Conservation (phyloP, 2,113 vertebrate species). For the Butorides virescens region DNA sequence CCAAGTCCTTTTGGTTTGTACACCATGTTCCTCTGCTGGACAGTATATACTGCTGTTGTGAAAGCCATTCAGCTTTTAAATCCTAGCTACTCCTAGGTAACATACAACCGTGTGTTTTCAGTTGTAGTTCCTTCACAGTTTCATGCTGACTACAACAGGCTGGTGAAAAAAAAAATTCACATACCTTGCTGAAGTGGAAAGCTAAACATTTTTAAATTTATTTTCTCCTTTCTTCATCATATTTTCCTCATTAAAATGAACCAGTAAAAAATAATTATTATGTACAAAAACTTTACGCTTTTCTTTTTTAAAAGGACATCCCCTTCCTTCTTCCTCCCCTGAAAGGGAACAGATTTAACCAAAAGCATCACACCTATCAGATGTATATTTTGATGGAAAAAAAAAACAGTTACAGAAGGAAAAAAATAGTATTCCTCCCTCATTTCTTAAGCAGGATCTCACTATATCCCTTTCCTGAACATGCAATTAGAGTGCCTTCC, state of each 20-base stretch:
- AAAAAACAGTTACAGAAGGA: background rate
- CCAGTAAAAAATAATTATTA: background rate
- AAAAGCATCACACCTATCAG: background rate
- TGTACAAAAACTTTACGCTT: background rate
- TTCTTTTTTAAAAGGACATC: background rate
- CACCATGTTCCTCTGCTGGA: background rate
- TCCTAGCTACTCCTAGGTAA: background rate
- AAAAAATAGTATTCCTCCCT: fast-evolving
- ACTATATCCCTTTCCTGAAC: background rate
- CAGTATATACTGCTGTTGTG: background rate
- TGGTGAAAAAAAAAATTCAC: background rate
- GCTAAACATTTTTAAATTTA: background rate
- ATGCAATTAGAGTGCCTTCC: background rate
- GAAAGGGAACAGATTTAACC: background rate
- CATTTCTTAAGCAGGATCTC: background rate
- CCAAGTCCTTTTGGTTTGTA: background rate
- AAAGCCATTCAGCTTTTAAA: background rate
- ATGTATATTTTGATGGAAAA: background rate
- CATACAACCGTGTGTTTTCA: fast-evolving
- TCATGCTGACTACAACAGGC: background rate
- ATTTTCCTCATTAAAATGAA: background rate
- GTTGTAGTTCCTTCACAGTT: background rate
- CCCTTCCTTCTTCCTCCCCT: background rate
- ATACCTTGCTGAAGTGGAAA: background rate
- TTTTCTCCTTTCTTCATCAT: background rate